A percentile compares a stretch with the other conserved stretches of the same genome.
phyloP scores from a whole-genome alignment of 2,113 vertebrate species.

The Hydrochoerus hydrochaeris region DNA sequence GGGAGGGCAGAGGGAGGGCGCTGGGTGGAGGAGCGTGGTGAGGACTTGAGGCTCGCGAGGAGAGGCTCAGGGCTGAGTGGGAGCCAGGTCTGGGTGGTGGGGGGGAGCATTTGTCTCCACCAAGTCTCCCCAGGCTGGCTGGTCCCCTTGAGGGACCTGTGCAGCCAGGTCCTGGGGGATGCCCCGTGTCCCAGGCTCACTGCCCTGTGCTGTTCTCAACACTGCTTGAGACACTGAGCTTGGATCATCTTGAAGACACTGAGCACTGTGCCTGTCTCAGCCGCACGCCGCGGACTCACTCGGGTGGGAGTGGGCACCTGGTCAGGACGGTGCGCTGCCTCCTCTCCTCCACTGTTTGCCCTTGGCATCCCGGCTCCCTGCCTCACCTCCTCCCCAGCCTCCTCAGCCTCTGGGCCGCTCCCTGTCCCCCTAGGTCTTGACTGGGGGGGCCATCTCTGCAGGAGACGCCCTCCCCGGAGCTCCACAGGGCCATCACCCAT shows the following conservation, averaged over 20 bases:
- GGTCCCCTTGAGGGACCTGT: accelerated
- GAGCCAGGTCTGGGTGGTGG: too few relatives aligned
- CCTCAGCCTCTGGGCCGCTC: accelerated
- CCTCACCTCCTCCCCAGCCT: not conserved
- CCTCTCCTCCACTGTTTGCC: not conserved
- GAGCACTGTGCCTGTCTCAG: not conserved
- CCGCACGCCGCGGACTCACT: not conserved
- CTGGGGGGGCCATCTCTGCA: accelerated
- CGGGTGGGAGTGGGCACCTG: not conserved
- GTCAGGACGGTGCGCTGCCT: not conserved
- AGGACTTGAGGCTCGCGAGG: accelerated
- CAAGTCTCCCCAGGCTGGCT: not conserved
- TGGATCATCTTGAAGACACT: accelerated
- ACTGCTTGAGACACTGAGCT: too few relatives aligned
- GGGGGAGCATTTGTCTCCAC: accelerated
- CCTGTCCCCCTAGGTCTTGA: not conserved
- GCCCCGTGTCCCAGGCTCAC: not conserved
- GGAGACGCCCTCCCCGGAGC: too few relatives aligned
- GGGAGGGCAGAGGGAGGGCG: not conserved
- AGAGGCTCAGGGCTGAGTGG: not conserved
- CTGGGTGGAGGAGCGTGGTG: accelerated
- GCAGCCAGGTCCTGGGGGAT: accelerated
- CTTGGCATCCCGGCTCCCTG: not conserved
- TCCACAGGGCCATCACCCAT: accelerated
- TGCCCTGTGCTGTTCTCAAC: accelerated